Conservation (phyloP, 2,113 vertebrate species). For the Toxostoma redivivum region DNA sequence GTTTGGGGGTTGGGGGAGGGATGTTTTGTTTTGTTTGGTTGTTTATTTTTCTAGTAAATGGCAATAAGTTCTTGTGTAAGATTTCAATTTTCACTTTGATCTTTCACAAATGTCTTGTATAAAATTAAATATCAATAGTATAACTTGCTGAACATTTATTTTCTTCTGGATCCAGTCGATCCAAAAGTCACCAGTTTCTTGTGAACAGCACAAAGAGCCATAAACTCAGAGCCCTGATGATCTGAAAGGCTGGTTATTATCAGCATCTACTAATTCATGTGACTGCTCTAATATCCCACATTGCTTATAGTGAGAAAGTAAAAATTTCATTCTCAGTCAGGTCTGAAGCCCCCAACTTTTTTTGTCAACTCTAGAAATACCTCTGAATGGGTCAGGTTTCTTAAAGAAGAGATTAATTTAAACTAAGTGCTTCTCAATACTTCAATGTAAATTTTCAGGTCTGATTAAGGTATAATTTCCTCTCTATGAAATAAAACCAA, state of each 20-base stretch:
- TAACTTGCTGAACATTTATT: neutral
- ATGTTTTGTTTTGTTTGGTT: accelerated
- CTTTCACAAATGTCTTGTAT: neutral
- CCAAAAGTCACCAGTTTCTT: neutral
- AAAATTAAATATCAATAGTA: neutral
- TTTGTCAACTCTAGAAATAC: neutral
- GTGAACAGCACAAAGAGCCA: neutral
- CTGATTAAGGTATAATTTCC: neutral
- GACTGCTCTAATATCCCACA: neutral
- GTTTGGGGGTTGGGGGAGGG: accelerated
- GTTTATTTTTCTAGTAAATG: neutral
- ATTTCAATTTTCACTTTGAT: neutral
- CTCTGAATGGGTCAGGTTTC: neutral
- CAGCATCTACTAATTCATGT: neutral
- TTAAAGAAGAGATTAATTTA: neutral
- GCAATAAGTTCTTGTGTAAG: neutral
- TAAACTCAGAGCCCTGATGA: neutral
- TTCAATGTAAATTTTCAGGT: neutral
- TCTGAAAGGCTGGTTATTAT: neutral
- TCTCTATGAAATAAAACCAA: neutral
- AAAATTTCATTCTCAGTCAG: neutral
- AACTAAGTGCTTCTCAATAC: neutral
- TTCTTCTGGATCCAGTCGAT: neutral
- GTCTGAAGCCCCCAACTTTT: neutral
- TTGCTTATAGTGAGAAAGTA: neutral